Evolutionary conservation across 2,113 vertebrate genomes (phyloP).

Genomic region (Platysternon megacephalum): DNA sequence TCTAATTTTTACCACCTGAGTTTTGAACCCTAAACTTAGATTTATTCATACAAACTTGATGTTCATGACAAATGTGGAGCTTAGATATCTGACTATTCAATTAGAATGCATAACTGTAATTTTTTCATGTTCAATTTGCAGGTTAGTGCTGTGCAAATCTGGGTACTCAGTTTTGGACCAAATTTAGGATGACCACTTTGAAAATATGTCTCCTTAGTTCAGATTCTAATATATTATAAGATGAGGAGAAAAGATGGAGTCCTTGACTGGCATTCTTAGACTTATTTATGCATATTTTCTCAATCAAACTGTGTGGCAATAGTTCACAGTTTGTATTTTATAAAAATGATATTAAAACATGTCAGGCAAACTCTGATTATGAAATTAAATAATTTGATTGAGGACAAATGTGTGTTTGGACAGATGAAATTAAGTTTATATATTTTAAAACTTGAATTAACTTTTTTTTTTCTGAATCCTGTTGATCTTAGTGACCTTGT

Average conservation of each 20-base stretch:
- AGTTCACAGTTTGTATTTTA: background rate
- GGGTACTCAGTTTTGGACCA: too few species aligned
- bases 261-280: background rate
- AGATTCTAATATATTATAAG: background rate
- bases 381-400: constrained; percentile 29
- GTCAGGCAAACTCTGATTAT: background rate
- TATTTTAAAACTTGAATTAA: constrained; percentile 64
- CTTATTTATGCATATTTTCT: background rate
- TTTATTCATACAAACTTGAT: background rate
- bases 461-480: constrained; percentile 62
- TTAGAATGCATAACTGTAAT: background rate
- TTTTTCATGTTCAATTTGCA: background rate
- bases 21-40: background rate
- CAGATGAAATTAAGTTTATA: constrained; percentile 44
- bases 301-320: background rate
- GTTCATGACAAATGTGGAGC: background rate
- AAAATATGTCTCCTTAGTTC: background rate
- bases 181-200: background rate
- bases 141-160: background rate
- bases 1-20: background rate
- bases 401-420: constrained; percentile 9
- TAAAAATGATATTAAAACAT: background rate
- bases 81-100: background rate
- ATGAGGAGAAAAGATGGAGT: background rate
- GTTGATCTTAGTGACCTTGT: constrained; percentile 68